These are phyloP conservation scores for Hermatobates lingyangjiaoensis DNA, from an alignment of 1,140 invertebrate species.

Conservation along the genomic window DNA sequence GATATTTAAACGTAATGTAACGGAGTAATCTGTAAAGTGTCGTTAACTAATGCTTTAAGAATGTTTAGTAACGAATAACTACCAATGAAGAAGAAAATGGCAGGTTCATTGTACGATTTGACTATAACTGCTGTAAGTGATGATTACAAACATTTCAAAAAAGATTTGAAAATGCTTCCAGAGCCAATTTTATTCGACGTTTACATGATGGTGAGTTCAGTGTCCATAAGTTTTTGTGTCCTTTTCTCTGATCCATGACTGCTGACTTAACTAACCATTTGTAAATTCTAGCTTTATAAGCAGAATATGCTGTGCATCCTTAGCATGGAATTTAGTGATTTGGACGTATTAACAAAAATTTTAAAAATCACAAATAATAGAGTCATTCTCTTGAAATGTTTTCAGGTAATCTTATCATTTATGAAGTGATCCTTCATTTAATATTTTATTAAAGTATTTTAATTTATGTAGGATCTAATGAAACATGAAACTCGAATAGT, in stretches of 20 bases:
- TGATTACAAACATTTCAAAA: slow-evolving; percentile 11
- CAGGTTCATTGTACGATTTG: slow-evolving; percentile 12
- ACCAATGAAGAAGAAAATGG: too few species aligned
- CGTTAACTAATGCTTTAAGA: too few species aligned
- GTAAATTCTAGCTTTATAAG: slow-evolving; percentile 36
- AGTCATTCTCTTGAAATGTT: slow-evolving; percentile 39
- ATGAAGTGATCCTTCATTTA: not conserved
- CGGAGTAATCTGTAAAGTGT: too few species aligned
- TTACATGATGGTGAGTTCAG: slow-evolving; percentile 15
- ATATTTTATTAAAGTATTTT: not conserved
- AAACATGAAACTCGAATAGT: slow-evolving; percentile 37
- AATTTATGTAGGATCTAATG: slow-evolving; percentile 24
- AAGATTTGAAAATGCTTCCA: slow-evolving; percentile 14
- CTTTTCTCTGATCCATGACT: not conserved
- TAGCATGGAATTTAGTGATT: slow-evolving; percentile 42
- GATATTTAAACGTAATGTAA: too few species aligned
- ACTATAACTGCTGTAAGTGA: slow-evolving; percentile 11
- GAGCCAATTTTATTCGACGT: slow-evolving; percentile 17
- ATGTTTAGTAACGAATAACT: too few species aligned
- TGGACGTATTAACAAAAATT: slow-evolving; percentile 50
- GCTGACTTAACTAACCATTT: slow-evolving; percentile 5
- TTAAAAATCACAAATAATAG: slow-evolving; percentile 49
- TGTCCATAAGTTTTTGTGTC: not conserved
- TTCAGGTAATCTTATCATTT: slow-evolving; percentile 30
- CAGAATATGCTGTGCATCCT: slow-evolving; percentile 38